Evolutionary conservation across 2,888 invertebrate genomes (phyloP).

Genomic region (Aricia artaxerxes): DNA sequence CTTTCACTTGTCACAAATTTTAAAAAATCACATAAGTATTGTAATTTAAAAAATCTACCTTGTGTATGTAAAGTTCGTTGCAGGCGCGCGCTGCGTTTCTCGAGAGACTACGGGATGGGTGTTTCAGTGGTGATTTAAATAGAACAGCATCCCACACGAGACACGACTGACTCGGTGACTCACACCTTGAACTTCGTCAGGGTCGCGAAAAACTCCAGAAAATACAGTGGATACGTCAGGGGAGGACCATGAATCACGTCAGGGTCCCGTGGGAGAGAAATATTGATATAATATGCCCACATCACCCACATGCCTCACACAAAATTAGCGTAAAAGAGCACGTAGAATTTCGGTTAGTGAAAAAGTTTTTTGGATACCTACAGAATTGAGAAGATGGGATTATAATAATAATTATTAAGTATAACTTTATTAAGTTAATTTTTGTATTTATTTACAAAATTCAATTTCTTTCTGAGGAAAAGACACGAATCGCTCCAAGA

Average conservation of each 20-base stretch:
- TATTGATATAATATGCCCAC: too few species aligned
- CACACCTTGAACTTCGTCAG: constrained; percentile 74
- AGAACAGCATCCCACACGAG: constrained; percentile 71
- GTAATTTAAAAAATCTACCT: constrained; percentile 33
- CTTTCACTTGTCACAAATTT: not conserved
- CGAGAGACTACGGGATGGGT: constrained; percentile 59
- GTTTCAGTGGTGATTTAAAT: constrained; percentile 68
- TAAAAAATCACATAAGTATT: constrained; percentile 13
- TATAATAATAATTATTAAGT: too few species aligned
- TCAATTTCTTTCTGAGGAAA: too few species aligned
- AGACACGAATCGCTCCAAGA: too few species aligned
- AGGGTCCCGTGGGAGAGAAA: not conserved
- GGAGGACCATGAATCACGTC: not conserved
- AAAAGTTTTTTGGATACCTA: too few species aligned
- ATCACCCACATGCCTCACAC: too few species aligned
- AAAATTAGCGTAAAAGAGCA: too few species aligned
- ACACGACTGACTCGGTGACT: constrained; percentile 71
- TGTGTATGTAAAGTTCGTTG: constrained; percentile 59
- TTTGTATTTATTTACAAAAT: too few species aligned
- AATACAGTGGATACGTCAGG: not conserved
- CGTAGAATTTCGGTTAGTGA: too few species aligned
- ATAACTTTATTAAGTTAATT: too few species aligned
- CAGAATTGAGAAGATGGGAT: too few species aligned
- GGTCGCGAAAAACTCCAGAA: constrained; percentile 41
- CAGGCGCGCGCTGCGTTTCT: constrained; percentile 73